Evolutionary conservation across 2,113 vertebrate species (phyloP).

Genomic region (Passer domesticus): DNA sequence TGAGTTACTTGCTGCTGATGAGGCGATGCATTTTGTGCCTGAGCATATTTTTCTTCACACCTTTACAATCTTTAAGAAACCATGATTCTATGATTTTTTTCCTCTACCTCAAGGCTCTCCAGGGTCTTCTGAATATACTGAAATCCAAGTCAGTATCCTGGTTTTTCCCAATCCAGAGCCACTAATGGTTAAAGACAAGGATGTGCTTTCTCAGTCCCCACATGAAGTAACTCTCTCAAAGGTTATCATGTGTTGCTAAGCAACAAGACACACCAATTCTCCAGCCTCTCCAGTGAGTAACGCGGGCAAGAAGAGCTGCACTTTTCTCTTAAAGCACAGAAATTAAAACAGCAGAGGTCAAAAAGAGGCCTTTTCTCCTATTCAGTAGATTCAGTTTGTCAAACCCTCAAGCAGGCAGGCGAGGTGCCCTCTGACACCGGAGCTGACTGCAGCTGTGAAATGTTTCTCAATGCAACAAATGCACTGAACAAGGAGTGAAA

Average conservation of each 20-base stretch:
- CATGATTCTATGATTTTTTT: not conserved
- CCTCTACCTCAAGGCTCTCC: not conserved
- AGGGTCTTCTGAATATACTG: not conserved
- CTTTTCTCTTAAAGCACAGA: not conserved
- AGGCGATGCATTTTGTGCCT: not conserved
- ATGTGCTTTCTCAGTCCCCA: not conserved
- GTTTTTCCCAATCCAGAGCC: not conserved
- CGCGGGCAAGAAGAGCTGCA: not conserved
- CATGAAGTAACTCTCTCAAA: not conserved
- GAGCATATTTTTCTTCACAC: not conserved
- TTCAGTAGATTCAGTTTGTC: not conserved
- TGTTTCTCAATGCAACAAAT: not conserved
- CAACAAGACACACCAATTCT: constrained; percentile 14
- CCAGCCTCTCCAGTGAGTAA: not conserved
- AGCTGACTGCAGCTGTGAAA: not conserved
- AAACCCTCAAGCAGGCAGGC: not conserved
- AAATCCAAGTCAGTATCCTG: not conserved
- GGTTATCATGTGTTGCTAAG: constrained; percentile 33
- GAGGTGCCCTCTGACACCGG: not conserved
- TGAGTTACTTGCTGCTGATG: not conserved
- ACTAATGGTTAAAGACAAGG: not conserved
- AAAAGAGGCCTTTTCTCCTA: not conserved
- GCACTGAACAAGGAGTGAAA: not conserved
- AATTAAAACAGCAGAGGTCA: not conserved
- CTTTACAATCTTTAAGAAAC: not conserved